Evolutionary conservation across 92 coral and sea anemone genomes (phyloP), one percentile per base, ranked within the genome.

Genomic region (Epizoanthus stellaris): DNA sequence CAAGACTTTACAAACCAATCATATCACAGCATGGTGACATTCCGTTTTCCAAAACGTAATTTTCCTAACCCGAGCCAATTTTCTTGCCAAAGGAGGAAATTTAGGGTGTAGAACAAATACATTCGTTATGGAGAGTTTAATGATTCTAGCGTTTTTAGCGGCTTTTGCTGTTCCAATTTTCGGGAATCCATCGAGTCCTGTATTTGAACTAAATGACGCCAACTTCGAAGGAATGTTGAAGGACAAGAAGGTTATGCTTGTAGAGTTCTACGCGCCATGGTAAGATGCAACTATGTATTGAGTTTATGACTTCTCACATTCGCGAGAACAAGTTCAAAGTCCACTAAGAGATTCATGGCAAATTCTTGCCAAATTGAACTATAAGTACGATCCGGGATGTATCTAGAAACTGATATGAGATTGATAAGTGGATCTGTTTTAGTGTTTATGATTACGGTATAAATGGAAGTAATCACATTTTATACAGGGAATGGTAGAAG

Each of bases 121-220:
- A 58, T 58, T 45, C 83, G 72, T 63, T 21, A 79, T 79, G 83
- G 83, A 63, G 47, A 63, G 49, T 62, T 63, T 64, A 10, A 9
- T 20, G 23, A 11, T 79, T 79, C 13, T 79, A 63, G 71, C 83
- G 6, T 42, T 79, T 63, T 42, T 83, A 53, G 79, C 77, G 52
- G 70, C 77, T 34, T 64, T 94, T 34, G 87, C 74, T 30, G 93
- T 87, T 25, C 86, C 85, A 45, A 66, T 79, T 47, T 61, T 87
- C 0, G 88, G 91, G 43, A 86, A 80, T 6, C 92, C 91, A 5
- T 23, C 72, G 17, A 87, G 91, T 54, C 93, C 99, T 9, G 52
- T 79, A 21, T 79, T 79, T 79, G 83, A 43, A 88, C 66, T 69
- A 4, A 67, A 79, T 16, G 80, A 59, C 36, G 67, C 34, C 40